Evolutionary conservation across 2,888 invertebrate species (phyloP).

Genomic region (Phymatocera aterrima): DNA sequence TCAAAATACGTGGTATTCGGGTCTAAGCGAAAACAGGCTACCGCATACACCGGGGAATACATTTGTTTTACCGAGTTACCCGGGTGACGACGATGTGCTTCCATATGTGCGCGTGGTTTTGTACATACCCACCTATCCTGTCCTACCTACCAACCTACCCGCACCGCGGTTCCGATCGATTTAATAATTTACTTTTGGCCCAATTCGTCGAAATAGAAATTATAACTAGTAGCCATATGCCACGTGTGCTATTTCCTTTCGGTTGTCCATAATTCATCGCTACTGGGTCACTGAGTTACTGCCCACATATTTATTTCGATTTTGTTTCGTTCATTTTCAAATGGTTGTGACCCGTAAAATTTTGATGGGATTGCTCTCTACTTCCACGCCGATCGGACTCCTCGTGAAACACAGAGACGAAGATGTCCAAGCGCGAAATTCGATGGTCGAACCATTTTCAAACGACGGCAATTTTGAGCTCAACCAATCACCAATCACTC

Average conservation of each 20-base stretch:
- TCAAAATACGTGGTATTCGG: constrained; percentile 24
- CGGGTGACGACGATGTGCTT: constrained; percentile 24
- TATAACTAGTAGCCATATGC: constrained; percentile 11
- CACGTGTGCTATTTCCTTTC: neutral
- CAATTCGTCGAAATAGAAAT: constrained; percentile 34
- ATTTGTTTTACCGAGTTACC: constrained; percentile 41
- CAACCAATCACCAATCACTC: neutral
- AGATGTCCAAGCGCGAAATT: neutral
- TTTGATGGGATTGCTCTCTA: neutral
- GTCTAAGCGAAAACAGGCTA: neutral
- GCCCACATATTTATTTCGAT: neutral
- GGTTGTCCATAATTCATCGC: neutral
- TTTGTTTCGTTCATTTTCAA: neutral
- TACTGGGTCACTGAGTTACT: neutral
- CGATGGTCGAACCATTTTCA: neutral
- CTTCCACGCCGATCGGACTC: neutral
- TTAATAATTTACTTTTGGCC: constrained; percentile 36
- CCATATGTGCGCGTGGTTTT: constrained; percentile 28
- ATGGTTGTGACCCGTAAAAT: neutral
- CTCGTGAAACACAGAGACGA: neutral
- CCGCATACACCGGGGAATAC: constrained; percentile 4
- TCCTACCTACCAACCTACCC: neutral
- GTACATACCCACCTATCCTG: neutral
- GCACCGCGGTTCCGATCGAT: constrained; percentile 36
- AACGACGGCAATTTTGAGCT: neutral